phyloP scores from a whole-genome alignment of 2,797 vertebrate genomes.

The Phalanger gymnotis region DNA sequence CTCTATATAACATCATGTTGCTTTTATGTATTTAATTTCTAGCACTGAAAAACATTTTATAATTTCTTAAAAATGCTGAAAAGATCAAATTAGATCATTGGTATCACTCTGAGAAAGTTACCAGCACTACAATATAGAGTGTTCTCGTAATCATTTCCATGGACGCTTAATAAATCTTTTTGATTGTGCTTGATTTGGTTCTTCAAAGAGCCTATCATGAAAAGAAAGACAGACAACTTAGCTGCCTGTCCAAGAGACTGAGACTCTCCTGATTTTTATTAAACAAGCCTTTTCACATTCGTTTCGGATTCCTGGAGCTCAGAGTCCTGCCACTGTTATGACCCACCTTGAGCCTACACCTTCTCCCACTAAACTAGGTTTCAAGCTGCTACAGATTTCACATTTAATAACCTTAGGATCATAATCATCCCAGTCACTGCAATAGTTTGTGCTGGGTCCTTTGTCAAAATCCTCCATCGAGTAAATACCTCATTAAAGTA shows the following conservation, averaged over 20 bases:
- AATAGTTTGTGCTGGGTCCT: constrained; percentile 26
- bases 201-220: background rate
- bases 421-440: constrained; percentile 26
- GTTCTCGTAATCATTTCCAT: background rate
- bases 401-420: constrained; percentile 27
- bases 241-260: background rate
- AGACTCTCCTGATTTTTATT: constrained; percentile 34
- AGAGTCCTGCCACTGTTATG: background rate
- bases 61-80: background rate
- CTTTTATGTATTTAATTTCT: background rate
- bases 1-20: background rate
- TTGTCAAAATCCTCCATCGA: background rate
- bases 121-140: background rate
- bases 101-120: background rate
- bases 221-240: background rate
- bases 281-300: constrained; percentile 30
- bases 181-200: background rate
- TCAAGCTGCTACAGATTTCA: constrained; percentile 9
- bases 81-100: background rate
- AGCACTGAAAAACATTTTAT: background rate
- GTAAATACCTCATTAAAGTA: constrained; percentile 41
- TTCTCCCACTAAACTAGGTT: constrained; percentile 24
- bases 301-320: constrained; percentile 14
- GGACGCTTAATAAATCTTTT: background rate
- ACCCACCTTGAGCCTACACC: background rate